These are phyloP conservation scores for Astur gentilis DNA, from an alignment of 2,113 vertebrate species.

Conservation along the genomic window DNA sequence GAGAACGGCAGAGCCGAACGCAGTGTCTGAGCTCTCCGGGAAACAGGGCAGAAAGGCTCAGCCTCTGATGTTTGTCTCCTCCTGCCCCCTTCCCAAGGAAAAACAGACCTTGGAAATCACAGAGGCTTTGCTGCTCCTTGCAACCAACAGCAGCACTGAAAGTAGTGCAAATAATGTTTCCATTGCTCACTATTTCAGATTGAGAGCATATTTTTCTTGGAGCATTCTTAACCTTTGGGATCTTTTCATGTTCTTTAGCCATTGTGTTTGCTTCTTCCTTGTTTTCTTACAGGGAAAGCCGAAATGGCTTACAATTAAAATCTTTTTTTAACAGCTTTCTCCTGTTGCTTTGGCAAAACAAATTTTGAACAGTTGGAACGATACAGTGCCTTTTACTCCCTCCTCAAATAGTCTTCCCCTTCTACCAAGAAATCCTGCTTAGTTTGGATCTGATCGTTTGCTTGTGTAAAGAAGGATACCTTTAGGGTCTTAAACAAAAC, in stretches of 20 bases:
- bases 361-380: background rate
- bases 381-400: background rate
- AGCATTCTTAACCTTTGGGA: slow-evolving; percentile 41
- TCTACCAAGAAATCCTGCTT: slow-evolving; percentile 2
- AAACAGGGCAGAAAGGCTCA: background rate
- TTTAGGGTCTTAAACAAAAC: background rate
- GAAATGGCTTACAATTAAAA: slow-evolving; percentile 18
- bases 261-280: slow-evolving; percentile 47
- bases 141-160: background rate
- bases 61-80: background rate
- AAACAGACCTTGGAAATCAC: background rate
- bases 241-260: slow-evolving; percentile 38
- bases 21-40: background rate
- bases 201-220: slow-evolving; percentile 56
- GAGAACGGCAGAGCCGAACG: background rate
- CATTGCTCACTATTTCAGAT: background rate
- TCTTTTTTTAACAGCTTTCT: slow-evolving; percentile 61
- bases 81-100: background rate
- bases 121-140: background rate
- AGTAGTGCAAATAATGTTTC: background rate
- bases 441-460: background rate
- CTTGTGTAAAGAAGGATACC: background rate
- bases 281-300: background rate
- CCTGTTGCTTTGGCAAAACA: slow-evolving; percentile 50
- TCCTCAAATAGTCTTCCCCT: background rate